Evolutionary conservation across 1,140 invertebrate species (phyloP).

Genomic region (Caerostris extrusa): DNA sequence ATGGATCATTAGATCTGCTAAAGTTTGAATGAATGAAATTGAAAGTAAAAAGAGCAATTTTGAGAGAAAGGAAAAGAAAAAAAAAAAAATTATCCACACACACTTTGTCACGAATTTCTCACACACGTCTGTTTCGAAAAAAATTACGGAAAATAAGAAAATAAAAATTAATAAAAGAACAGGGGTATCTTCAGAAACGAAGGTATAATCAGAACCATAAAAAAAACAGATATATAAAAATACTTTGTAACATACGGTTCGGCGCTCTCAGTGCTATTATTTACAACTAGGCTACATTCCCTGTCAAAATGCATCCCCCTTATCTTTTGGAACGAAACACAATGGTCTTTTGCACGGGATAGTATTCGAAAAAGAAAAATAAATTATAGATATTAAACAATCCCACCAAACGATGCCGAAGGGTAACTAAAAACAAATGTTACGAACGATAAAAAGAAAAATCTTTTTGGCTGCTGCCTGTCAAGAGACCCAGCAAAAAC

Average conservation of each 20-base stretch:
- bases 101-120: background rate
- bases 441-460: slow-evolving; percentile 25
- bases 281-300: background rate
- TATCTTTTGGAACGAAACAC: background rate
- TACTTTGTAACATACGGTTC: slow-evolving; percentile 26
- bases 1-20: background rate
- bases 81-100: background rate
- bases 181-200: background rate
- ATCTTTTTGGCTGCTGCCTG: background rate
- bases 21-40: background rate
- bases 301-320: background rate
- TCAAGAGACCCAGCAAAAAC: slow-evolving; percentile 8
- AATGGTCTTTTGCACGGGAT: slow-evolving; percentile 6
- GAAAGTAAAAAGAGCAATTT: background rate
- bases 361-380: slow-evolving; percentile 1
- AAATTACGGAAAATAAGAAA: background rate
- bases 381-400: slow-evolving; percentile 59
- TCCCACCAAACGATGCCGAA: background rate
- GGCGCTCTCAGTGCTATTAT: slow-evolving; percentile 33
- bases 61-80: background rate
- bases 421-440: slow-evolving; percentile 41
- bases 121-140: background rate
- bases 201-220: slow-evolving; percentile 2
- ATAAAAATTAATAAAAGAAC: no score
- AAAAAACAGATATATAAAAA: background rate